Evolutionary conservation across 1,140 invertebrate species (phyloP).

Genomic region (Pseudomyrmex flavicornis): DNA sequence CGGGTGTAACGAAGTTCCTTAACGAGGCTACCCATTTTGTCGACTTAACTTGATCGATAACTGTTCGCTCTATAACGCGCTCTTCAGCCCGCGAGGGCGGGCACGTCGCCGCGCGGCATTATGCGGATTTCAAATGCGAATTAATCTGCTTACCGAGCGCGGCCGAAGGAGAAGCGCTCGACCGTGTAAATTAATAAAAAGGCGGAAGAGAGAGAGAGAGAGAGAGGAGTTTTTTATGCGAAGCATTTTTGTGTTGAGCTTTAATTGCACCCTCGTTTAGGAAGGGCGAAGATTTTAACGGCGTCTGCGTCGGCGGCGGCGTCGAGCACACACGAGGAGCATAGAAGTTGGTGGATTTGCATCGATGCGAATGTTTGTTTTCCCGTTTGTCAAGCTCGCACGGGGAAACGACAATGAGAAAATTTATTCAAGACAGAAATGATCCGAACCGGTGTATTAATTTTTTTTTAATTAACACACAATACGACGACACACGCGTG

Average conservation of each 20-base stretch:
- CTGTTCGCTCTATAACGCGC: slow-evolving; percentile 72
- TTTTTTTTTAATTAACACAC: background rate
- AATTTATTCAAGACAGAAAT: background rate
- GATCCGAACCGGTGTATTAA: background rate
- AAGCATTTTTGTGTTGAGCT: slow-evolving; percentile 29
- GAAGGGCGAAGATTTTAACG: background rate
- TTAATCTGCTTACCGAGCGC: slow-evolving; percentile 64
- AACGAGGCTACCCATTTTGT: slow-evolving; percentile 81
- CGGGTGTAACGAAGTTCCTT: slow-evolving; percentile 79
- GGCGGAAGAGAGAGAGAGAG: background rate
- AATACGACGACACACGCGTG: background rate
- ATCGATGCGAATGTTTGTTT: background rate
- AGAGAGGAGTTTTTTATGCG: background rate
- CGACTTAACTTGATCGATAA: slow-evolving; percentile 80
- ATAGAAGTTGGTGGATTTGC: too few species aligned
- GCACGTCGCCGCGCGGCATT: slow-evolving; percentile 62
- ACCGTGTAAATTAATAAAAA: slow-evolving; percentile 59
- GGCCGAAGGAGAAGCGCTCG: slow-evolving; percentile 51
- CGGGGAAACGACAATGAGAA: background rate
- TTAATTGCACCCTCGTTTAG: slow-evolving; percentile 42
- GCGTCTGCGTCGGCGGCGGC: background rate
- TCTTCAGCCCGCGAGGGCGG: slow-evolving; percentile 64
- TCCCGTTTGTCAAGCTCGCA: background rate
- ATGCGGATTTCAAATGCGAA: slow-evolving; percentile 60
- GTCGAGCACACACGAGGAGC: too few species aligned